Conservation (phyloP, 2,888 invertebrate species). For the Scrobipalpa costella region DNA sequence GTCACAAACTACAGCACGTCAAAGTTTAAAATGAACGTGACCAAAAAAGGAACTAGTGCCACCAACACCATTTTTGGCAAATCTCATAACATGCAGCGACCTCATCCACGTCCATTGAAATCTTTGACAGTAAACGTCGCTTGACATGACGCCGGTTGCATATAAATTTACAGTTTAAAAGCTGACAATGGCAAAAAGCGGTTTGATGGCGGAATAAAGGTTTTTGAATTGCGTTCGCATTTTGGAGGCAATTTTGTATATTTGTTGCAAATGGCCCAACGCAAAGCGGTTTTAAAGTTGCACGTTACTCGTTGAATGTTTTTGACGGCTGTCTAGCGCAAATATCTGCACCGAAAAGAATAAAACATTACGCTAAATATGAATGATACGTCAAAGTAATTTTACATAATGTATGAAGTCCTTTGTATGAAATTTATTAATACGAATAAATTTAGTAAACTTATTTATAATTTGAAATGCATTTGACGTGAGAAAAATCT, state of each 20-base stretch:
- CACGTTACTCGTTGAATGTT: neutral
- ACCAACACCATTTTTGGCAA: too few species aligned
- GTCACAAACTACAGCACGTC: neutral
- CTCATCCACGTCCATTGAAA: too few species aligned
- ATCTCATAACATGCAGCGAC: too few species aligned
- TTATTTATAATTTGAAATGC: too few species aligned
- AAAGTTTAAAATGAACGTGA: too few species aligned
- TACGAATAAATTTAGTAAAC: too few species aligned
- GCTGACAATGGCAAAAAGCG: conserved; percentile 18
- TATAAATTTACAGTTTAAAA: conserved; percentile 17
- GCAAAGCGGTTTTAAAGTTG: conserved; percentile 5
- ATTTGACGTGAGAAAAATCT: too few species aligned
- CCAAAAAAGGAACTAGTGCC: too few species aligned
- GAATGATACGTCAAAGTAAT: too few species aligned
- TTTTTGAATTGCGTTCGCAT: conserved; percentile 18
- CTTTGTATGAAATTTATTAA: too few species aligned
- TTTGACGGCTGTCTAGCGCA: neutral
- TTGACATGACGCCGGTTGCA: conserved; percentile 9
- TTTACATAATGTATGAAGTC: too few species aligned
- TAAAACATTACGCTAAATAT: neutral
- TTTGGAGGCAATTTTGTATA: conserved; percentile 9
- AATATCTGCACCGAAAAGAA: neutral
- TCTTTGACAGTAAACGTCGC: too few species aligned
- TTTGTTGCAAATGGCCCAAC: conserved; percentile 8
- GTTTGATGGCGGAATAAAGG: conserved; percentile 18